Percentiles rank a stretch among this genome's conserved stretches.
Evolutionary conservation across 2,797 vertebrate genomes (phyloP).

Genomic region (Fistularia commersonii): DNA sequence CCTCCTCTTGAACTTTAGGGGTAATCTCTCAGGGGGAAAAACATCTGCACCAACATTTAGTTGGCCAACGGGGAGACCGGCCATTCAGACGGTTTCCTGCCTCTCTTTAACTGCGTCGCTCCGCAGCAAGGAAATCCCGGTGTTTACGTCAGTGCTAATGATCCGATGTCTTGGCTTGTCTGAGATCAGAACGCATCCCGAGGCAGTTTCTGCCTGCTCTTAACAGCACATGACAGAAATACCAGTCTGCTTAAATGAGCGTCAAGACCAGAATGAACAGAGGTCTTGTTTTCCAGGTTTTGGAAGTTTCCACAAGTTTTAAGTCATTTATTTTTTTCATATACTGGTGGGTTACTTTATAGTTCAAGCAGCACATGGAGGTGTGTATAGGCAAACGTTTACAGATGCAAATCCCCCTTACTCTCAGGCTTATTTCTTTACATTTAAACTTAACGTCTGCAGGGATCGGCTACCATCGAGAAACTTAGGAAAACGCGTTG

Average conservation of each 20-base stretch:
- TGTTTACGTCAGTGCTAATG: slow-evolving; percentile 44
- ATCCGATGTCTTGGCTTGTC: slow-evolving; percentile 28
- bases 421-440: too few relatives aligned
- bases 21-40: neutral
- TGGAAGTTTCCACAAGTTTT: neutral
- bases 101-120: slow-evolving; percentile 46
- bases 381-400: too few relatives aligned
- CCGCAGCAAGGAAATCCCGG: slow-evolving; percentile 53
- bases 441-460: too few relatives aligned
- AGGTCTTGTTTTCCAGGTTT: neutral
- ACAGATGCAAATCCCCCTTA: too few relatives aligned
- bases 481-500: too few relatives aligned
- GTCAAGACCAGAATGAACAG: neutral
- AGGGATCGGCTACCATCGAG: too few relatives aligned
- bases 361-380: neutral
- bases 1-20: neutral
- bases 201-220: slow-evolving; percentile 15
- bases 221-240: slow-evolving; percentile 11
- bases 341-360: too few relatives aligned
- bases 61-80: slow-evolving; percentile 8
- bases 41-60: slow-evolving; percentile 10
- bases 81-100: slow-evolving; percentile 35
- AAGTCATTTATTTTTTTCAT: too few relatives aligned
- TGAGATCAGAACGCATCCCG: slow-evolving; percentile 24
- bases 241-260: slow-evolving; percentile 9